phyloP scores from a whole-genome alignment of 2,113 vertebrate species.

The Mirza zaza region DNA sequence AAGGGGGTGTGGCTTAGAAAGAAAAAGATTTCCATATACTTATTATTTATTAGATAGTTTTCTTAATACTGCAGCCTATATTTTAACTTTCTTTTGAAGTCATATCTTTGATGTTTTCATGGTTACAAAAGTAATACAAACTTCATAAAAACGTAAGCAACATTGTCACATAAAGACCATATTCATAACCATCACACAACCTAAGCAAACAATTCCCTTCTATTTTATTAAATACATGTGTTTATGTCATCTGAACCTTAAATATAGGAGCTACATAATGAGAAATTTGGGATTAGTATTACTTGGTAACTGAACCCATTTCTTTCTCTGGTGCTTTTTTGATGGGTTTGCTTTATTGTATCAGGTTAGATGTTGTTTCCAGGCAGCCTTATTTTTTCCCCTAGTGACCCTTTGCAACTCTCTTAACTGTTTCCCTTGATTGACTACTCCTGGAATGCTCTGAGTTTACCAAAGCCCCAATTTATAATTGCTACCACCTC shows the following conservation, averaged over 20 bases:
- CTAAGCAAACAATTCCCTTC: not conserved
- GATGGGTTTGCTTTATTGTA: not conserved
- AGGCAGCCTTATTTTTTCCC: not conserved
- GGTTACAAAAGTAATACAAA: not conserved
- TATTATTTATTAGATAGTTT: not conserved
- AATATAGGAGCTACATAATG: not conserved
- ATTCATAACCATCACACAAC: not conserved
- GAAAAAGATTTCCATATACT: not conserved
- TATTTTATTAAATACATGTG: not conserved
- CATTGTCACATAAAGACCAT: not conserved
- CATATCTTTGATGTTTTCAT: not conserved
- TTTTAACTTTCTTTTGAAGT: not conserved
- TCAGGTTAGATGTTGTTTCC: not conserved
- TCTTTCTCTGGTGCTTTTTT: not conserved
- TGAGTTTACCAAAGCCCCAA: not conserved
- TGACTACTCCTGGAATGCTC: not conserved
- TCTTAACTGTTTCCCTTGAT: not conserved
- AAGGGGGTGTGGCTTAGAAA: not conserved
- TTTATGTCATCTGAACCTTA: not conserved
- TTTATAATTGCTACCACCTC: not conserved
- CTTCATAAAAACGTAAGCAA: not conserved
- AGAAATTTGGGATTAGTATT: not conserved
- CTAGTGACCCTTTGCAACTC: not conserved
- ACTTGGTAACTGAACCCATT: not conserved
- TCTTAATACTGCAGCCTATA: not conserved